These are phyloP conservation scores for Phalacrocorax brasilianus DNA, from an alignment of 2,113 vertebrate species.

Conservation along the genomic window DNA sequence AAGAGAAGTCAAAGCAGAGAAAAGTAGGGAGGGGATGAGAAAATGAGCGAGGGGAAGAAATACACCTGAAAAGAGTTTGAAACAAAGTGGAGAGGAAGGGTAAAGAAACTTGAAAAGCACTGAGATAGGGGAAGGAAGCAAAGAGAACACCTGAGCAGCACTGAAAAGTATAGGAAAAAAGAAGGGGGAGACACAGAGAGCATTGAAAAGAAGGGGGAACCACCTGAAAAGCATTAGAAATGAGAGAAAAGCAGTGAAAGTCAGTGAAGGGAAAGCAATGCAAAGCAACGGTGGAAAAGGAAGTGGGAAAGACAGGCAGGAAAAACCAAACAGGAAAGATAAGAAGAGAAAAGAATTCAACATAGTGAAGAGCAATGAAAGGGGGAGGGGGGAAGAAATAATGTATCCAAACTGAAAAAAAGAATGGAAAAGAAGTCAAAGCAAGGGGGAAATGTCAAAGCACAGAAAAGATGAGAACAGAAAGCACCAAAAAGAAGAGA, in stretches of 20 bases:
- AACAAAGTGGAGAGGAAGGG: not conserved
- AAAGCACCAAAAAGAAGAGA: not conserved
- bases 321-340: not conserved
- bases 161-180: not conserved
- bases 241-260: not conserved
- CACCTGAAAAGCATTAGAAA: not conserved
- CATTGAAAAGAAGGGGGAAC: fast-evolving
- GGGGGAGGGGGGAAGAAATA: fast-evolving
- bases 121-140: not conserved
- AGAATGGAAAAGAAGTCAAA: not conserved
- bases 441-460: not conserved
- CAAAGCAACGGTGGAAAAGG: not conserved
- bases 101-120: not conserved
- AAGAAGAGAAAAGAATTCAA: not conserved
- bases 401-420: not conserved
- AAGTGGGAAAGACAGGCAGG: not conserved
- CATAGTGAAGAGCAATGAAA: not conserved
- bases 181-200: not conserved
- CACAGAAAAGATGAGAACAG: fast-evolving
- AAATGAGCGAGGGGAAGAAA: not conserved
- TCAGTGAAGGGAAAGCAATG: not conserved
- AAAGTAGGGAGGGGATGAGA: not conserved
- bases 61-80: not conserved
- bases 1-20: not conserved
- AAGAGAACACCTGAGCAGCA: not conserved